Percentiles rank a stretch among this genome's conserved stretches.
phyloP scores from a whole-genome alignment of 1,140 invertebrate genomes.

The Limonius californicus region DNA sequence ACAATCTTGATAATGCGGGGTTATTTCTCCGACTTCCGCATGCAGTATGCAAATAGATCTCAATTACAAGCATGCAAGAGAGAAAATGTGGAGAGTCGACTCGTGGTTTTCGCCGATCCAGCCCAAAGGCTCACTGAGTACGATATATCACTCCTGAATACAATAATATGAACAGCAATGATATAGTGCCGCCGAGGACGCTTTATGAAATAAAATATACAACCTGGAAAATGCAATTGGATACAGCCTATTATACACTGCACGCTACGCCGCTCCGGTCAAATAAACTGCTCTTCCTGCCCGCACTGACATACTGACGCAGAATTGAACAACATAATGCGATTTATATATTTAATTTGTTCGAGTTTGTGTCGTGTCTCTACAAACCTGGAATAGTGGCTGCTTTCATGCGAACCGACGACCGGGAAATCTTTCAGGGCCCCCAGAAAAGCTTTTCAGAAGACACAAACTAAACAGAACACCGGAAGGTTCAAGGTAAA shows the following conservation, averaged over 20 bases:
- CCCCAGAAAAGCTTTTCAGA: too few relatives aligned
- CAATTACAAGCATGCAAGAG: not conserved
- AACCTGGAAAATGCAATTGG: constrained; percentile 25
- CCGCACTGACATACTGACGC: not conserved
- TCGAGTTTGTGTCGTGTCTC: too few relatives aligned
- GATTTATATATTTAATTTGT: not conserved
- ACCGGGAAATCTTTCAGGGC: too few relatives aligned
- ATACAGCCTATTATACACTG: constrained; percentile 20
- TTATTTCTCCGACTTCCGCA: not conserved
- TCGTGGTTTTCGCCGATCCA: not conserved
- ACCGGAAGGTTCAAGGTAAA: too few relatives aligned
- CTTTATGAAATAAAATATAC: constrained; percentile 27
- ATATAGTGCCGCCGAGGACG: constrained; percentile 22
- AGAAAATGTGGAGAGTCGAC: not conserved
- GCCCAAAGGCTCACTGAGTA: not conserved
- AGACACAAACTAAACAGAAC: too few relatives aligned
- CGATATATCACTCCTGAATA: constrained; percentile 25
- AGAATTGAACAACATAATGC: not conserved
- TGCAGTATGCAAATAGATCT: not conserved
- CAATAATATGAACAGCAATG: constrained; percentile 22
- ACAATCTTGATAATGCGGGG: not conserved
- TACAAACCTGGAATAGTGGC: too few relatives aligned
- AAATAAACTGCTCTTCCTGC: not conserved
- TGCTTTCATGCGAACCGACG: too few relatives aligned
- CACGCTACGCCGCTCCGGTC: constrained; percentile 15